Base-by-base conservation (phyloP, 2,113 vertebrate species). In the Notarius quadriscutis region DNA sequence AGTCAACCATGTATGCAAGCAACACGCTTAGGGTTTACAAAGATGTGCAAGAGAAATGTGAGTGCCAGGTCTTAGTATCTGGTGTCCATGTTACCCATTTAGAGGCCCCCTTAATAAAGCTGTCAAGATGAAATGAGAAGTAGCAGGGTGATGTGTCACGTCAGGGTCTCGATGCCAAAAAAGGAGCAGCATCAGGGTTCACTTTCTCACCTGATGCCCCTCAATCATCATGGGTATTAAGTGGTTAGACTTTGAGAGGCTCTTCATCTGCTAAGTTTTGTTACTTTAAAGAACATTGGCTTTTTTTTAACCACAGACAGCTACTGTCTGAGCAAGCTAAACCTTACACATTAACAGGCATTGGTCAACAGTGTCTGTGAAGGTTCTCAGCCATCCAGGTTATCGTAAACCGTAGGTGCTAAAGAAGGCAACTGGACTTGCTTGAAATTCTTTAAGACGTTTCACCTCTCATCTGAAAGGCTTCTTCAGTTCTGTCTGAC, bases 131-230 rank as follows among this genome's bases (percentile, higher is more conserved):
- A 93, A 86, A 89, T 81, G 87, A 92, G 85, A 89, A 71, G 91
- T 92, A 84, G 90, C 88, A 91, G 91, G 89, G 88, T 91, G 91
- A 83, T 91, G 85, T 83, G 91, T 88, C 90, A 80, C 86, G 81
- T 77, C 91, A 89, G 30, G 25, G n/a, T 57, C 84, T 88, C 91
- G 81, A 75, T 80, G 81, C 93, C 91, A 90, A 88, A 94, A 90
- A 94, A 91, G 92, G 92, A 88, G 89, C 83, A 82, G 48, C 85
- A 83, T 87, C 30, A 89, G 77, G 88, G 89, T 57, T 82, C 89
- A 84, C 34, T 10, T 12, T 55, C 85, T 87, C 58, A 88, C 84
- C 58, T 41, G 9, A 62, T 67, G 63, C 53, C 34, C 17, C 27
- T 67, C 82, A 69, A 30, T 72, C 86, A 83, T 71, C 50, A 87